These are phyloP conservation scores for Gisinianus flammeolus DNA, from an alignment of 2,888 invertebrate species.

Conservation along the genomic window DNA sequence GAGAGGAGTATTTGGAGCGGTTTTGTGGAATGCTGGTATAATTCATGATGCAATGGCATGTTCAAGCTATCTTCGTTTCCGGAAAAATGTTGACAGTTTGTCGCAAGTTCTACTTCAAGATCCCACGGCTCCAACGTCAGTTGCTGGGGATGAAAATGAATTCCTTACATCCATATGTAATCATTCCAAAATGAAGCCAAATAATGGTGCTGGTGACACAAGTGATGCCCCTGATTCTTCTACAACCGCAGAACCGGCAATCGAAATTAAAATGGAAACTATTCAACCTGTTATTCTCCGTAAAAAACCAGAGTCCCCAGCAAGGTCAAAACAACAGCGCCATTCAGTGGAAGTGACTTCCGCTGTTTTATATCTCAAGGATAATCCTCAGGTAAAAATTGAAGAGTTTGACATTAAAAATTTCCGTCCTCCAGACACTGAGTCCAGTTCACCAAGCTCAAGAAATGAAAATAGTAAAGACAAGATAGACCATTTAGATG, in stretches of 20 bases:
- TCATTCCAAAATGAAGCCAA: neutral
- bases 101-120: neutral
- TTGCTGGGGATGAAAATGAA: constrained; percentile 18
- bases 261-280: neutral
- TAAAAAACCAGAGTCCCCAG: constrained; percentile 38
- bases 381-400: constrained; percentile 50
- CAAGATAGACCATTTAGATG: neutral
- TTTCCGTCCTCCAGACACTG: neutral
- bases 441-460: neutral
- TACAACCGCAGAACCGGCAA: neutral
- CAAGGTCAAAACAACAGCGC: constrained; percentile 67
- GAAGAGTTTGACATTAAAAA: constrained; percentile 31
- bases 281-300: neutral
- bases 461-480: neutral
- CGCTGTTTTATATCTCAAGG: constrained; percentile 68
- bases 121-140: neutral
- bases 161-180: constrained; percentile 9
- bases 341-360: constrained; percentile 86
- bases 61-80: constrained; percentile 93
- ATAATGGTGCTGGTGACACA: constrained; percentile 21
- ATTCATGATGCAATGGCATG: constrained; percentile 98
- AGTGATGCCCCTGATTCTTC: neutral
- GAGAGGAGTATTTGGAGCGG: constrained; percentile 92
- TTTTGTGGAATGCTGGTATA: constrained; percentile 96
- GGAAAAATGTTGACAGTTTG: constrained; percentile 63